Evolutionary conservation across 2,797 vertebrate species (phyloP), one percentile per base, ranked within the genome.

Genomic region (Microctenopoma steveboyesi): DNA sequence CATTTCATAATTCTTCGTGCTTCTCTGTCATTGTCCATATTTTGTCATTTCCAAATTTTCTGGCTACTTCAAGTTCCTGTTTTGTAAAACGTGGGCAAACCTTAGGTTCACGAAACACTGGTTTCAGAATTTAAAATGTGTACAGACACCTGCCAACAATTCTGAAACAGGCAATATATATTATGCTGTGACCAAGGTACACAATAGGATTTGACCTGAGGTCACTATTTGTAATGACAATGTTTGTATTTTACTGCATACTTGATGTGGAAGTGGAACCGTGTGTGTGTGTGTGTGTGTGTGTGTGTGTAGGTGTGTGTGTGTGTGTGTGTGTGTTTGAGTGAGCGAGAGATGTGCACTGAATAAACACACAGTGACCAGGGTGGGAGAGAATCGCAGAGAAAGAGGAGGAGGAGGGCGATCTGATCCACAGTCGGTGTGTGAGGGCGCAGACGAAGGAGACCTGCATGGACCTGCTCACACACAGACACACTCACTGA

Each of bases 401-500:
- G 13, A 11, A 13, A 22, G 49, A 28, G 16, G 13, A 30, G 57
- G 35, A 59, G 54, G 48, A 65, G 63, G 69, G 42, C 12, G 80
- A 69, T 54, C 64, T 56, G 81, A 74, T 80, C 69, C 52, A 73
- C 59, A 49, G 67, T 75, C 59, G 13, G 79, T 69, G 77, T 74
- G 81, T 72, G 69, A 74, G 78, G 28, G 60, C 83, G 79, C 71
- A 75, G 78, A 60, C 49, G 67, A 84, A 81, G 57, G 71, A 74
- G 78, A 81, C 18, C 18, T 47, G 46, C 9, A 18, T 22, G 46
- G 18, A 90, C 78, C 82, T 77, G 81, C 83, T 71, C 78, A 47
- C 74, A 40, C 71, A 55, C 65, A 47, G 54, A 10, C 64, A 12
- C 62, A 14, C 50, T 45, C 1, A 27, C 61, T 11, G 43, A 39